Evolutionary conservation across 2,113 vertebrate species (phyloP).

Genomic region (Oreocharis arfaki): DNA sequence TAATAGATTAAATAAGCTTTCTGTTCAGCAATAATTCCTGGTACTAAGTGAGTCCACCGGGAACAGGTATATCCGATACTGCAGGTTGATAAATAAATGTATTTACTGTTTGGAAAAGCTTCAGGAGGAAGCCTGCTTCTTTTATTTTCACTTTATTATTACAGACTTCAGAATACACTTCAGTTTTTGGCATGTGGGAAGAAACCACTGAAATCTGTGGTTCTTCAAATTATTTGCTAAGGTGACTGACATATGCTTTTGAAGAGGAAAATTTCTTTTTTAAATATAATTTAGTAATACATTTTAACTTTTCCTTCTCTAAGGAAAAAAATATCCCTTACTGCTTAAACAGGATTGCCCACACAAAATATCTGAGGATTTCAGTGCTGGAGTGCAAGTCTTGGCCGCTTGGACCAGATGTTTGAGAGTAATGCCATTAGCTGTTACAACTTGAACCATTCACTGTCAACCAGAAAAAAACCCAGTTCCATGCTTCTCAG

Average conservation of each 20-base stretch:
- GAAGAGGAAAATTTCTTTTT: fast-evolving
- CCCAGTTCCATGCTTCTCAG: neutral
- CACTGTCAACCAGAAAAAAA: neutral
- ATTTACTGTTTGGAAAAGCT: constrained; percentile 16
- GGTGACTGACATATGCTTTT: neutral
- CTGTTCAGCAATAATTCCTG: constrained; percentile 62
- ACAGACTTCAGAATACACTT: neutral
- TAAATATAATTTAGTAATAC: neutral
- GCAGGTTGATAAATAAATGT: constrained; percentile 62
- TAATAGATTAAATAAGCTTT: constrained; percentile 73
- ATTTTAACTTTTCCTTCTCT: neutral
- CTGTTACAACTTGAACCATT: neutral
- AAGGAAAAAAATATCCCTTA: neutral
- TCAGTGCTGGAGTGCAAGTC: neutral
- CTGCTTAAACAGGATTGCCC: fast-evolving
- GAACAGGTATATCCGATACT: constrained; percentile 41
- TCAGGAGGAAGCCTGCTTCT: neutral
- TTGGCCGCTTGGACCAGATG: neutral
- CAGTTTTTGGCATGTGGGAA: neutral
- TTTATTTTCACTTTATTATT: neutral
- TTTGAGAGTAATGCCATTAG: neutral
- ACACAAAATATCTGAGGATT: neutral
- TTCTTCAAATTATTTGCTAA: neutral
- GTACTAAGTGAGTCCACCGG: constrained; percentile 55
- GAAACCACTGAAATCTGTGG: neutral